These are phyloP conservation scores for Eueides isabella DNA, from an alignment of 1,140 invertebrate genomes.

Conservation along the genomic window DNA sequence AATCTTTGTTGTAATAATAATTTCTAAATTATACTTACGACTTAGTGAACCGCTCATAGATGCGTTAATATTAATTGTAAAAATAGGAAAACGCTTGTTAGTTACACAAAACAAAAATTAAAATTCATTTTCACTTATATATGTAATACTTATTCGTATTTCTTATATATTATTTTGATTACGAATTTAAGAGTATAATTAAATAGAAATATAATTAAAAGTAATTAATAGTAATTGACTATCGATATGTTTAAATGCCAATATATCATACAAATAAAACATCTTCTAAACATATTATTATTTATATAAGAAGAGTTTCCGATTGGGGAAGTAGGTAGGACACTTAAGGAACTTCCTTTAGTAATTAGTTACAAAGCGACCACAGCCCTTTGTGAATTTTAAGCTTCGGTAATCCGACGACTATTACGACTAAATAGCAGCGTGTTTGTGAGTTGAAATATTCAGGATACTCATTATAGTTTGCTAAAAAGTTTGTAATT, in stretches of 20 bases:
- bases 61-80: not conserved
- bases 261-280: not conserved
- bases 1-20: conserved; percentile 11
- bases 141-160: no score
- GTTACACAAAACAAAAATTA: not conserved
- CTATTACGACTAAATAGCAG: conserved; percentile 69
- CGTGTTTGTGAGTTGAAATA: conserved; percentile 62
- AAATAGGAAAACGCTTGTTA: not conserved
- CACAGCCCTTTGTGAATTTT: conserved; percentile 76
- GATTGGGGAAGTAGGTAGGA: conserved; percentile 17
- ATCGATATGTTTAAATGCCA: not conserved
- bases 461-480: conserved; percentile 61
- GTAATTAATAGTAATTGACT: not conserved
- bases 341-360: conserved; percentile 37
- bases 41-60: not conserved
- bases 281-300: conserved; percentile 1
- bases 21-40: conserved; percentile 32
- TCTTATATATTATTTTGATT: no score
- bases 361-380: conserved; percentile 78
- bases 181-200: no score
- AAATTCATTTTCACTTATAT: not conserved
- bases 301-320: conserved; percentile 20
- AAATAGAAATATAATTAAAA: not conserved
- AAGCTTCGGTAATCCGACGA: conserved; percentile 68
- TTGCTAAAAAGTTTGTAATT: conserved; percentile 64